Percentiles rank a stretch among this genome's conserved stretches.
Evolutionary conservation across 2,113 vertebrate genomes (phyloP).

Genomic region (Dicaeum eximium): DNA sequence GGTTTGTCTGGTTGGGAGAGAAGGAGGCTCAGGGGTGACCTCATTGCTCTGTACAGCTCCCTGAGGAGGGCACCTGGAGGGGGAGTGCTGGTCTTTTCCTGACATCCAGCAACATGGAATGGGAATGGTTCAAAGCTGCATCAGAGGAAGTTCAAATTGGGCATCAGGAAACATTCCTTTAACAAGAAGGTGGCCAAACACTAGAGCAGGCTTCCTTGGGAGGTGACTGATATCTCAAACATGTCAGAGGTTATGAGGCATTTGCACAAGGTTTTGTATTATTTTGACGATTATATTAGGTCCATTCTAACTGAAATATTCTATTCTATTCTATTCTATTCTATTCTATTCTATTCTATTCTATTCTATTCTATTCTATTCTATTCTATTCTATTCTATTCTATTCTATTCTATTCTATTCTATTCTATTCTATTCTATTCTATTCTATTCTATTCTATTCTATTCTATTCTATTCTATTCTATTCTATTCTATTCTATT

Average conservation of each 20-base stretch:
- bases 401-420: not conserved
- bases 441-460: no score
- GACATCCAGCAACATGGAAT: not conserved
- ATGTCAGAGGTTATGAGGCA: not conserved
- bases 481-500: no score
- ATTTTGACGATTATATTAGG: not conserved
- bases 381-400: not conserved
- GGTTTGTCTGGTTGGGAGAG: not conserved
- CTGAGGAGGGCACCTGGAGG: not conserved
- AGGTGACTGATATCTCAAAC: accelerated
- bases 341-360: not conserved
- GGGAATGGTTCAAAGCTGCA: not conserved
- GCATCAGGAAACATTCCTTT: not conserved
- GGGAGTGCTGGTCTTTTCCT: not conserved
- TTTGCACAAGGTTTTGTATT: not conserved
- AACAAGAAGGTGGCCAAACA: not conserved
- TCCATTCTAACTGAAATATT: not conserved
- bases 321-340: not conserved
- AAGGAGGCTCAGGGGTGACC: not conserved
- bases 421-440: not conserved
- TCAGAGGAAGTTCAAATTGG: not conserved
- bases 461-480: no score
- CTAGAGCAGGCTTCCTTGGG: not conserved
- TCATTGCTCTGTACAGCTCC: not conserved
- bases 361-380: not conserved